Conservation (phyloP, 2,113 vertebrate genomes). For the Andinoacara biseriatus region DNA sequence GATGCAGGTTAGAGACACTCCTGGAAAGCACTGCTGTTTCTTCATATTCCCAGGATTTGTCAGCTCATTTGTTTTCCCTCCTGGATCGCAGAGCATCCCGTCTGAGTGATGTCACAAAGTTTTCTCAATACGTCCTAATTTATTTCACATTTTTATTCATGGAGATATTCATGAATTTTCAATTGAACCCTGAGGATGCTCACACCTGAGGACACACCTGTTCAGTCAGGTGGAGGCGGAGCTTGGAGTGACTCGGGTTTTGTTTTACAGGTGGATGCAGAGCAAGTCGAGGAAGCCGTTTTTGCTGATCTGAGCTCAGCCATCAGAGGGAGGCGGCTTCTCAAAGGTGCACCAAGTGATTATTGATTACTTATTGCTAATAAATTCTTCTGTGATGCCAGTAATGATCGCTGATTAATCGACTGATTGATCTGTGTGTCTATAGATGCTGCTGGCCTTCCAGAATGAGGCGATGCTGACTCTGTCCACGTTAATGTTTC, state of each 20-base stretch:
- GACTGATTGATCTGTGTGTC: not conserved
- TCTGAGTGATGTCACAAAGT: no score
- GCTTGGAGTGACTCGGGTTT: not conserved
- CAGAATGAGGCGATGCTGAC: not conserved
- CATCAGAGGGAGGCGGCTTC: not conserved
- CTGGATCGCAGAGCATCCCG: no score
- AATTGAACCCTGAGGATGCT: not conserved
- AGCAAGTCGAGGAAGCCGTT: not conserved
- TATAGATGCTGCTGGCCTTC: not conserved
- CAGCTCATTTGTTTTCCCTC: no score
- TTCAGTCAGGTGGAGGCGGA: not conserved
- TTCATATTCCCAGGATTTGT: no score
- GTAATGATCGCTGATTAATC: not conserved
- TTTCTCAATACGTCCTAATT: not conserved
- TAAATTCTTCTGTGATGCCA: not conserved
- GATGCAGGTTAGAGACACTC: no score
- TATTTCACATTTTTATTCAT: not conserved
- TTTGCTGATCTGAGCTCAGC: conserved; percentile 29
- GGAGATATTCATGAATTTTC: not conserved
- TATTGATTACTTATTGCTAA: not conserved
- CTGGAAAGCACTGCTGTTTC: no score
- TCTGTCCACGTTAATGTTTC: no score
- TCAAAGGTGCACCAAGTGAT: not conserved
- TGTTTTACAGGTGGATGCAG: conserved; percentile 15
- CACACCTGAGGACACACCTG: not conserved